phyloP scores from a whole-genome alignment of 2,888 invertebrate genomes.

The Microdon myrmicae region DNA sequence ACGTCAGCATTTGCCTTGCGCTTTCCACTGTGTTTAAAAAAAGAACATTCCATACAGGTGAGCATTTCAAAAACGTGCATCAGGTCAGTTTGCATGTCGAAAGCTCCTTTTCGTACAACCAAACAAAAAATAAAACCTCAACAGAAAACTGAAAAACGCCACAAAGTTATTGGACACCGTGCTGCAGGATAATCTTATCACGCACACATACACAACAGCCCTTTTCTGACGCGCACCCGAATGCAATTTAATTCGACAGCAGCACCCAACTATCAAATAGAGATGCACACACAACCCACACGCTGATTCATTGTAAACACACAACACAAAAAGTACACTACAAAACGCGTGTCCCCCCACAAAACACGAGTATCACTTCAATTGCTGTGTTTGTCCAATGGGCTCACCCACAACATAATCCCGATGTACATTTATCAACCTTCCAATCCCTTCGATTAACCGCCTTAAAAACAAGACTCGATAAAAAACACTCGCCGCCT shows the following conservation, averaged over 20 bases:
- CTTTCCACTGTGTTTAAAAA: no score
- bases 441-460: conserved; percentile 17
- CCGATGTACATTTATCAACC: conserved; percentile 6
- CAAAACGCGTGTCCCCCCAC: no score
- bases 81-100: background rate
- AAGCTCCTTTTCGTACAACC: no score
- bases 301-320: no score
- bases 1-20: no score
- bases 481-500: conserved; percentile 5
- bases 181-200: conserved; percentile 3
- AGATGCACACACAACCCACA: no score
- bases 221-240: conserved; percentile 4
- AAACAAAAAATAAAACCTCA: no score
- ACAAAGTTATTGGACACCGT: background rate
- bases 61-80: conserved; percentile 11
- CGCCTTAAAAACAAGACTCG: background rate
- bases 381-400: conserved; percentile 3
- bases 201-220: conserved; percentile 3
- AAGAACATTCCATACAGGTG: background rate
- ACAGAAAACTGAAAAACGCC: no score
- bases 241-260: no score
- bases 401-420: conserved; percentile 6
- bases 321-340: background rate
- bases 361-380: no score
- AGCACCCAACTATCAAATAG: conserved; percentile 8